These are phyloP conservation scores for Apamea anceps DNA, from an alignment of 2,888 invertebrate species.

Conservation along the genomic window DNA sequence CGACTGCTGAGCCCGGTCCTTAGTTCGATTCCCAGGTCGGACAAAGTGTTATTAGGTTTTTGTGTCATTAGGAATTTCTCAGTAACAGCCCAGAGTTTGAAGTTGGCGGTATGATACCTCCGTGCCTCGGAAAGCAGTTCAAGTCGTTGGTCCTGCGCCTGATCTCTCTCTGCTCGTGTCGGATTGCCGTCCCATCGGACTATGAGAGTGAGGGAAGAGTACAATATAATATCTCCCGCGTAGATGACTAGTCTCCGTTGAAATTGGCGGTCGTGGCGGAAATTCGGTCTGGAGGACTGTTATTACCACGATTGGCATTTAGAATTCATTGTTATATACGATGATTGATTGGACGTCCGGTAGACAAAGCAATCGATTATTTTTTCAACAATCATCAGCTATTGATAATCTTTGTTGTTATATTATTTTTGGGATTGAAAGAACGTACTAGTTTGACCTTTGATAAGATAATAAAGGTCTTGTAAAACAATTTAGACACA, in stretches of 20 bases:
- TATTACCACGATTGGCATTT: constrained; percentile 65
- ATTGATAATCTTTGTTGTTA: constrained; percentile 31
- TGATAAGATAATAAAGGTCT: constrained; percentile 16
- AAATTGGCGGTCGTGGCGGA: neutral
- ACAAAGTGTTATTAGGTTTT: neutral
- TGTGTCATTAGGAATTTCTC: neutral
- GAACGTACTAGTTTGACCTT: constrained; percentile 31
- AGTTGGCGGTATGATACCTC: neutral
- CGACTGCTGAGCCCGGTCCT: neutral
- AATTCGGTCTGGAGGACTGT: neutral
- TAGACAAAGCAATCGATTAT: constrained; percentile 41
- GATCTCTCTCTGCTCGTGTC: neutral
- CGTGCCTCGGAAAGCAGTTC: neutral
- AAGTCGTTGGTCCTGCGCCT: neutral
- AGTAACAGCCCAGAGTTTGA: neutral
- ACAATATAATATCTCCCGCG: neutral
- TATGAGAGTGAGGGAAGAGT: neutral
- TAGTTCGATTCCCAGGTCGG: neutral
- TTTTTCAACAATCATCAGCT: constrained; percentile 38
- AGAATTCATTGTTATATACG: constrained; percentile 45
- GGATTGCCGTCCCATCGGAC: neutral
- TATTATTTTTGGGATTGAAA: constrained; percentile 9
- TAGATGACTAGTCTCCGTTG: neutral
- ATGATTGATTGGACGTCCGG: constrained; percentile 44
- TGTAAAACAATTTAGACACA: constrained; percentile 20